Percentiles rank a stretch among this genome's conserved stretches.
Conservation (phyloP, 2,888 invertebrate species). For the Stenolophus ochropezus region DNA sequence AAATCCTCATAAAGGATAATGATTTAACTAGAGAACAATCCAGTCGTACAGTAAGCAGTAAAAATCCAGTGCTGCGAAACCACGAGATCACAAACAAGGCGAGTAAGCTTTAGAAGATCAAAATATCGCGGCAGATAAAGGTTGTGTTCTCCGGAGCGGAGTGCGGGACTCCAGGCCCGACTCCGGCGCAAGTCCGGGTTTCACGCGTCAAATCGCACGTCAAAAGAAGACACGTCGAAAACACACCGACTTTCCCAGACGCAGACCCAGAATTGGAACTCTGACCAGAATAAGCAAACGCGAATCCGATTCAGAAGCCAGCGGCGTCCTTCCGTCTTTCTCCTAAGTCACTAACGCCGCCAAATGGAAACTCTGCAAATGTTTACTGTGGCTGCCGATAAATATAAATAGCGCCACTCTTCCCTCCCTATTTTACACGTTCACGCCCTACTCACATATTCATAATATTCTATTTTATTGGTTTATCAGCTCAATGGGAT, state of each 20-base stretch:
- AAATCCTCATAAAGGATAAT: constrained; percentile 17
- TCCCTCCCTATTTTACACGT: not conserved
- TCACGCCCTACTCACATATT: not conserved
- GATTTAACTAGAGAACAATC: constrained; percentile 18
- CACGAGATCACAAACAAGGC: constrained; percentile 35
- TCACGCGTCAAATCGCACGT: constrained; percentile 58
- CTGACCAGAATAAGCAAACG: constrained; percentile 47
- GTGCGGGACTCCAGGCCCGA: constrained; percentile 5
- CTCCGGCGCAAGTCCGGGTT: constrained; percentile 31
- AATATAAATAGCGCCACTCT: not conserved
- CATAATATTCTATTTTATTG: not conserved
- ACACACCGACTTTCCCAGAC: constrained; percentile 50
- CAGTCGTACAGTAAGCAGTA: not conserved
- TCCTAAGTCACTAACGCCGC: not conserved
- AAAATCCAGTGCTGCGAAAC: constrained; percentile 15
- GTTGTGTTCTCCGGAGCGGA: not conserved
- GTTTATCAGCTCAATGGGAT: too few relatives aligned
- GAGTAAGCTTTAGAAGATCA: constrained; percentile 38
- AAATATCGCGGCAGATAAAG: constrained; percentile 44
- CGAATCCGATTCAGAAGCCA: constrained; percentile 5
- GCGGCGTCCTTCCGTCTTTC: not conserved
- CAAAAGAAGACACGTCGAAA: constrained; percentile 55
- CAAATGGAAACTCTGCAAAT: not conserved
- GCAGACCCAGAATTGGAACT: constrained; percentile 37
- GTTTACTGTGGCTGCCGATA: not conserved